Evolutionary conservation across 1,140 invertebrate species (phyloP).

Genomic region (Drosophila seguyi): DNA sequence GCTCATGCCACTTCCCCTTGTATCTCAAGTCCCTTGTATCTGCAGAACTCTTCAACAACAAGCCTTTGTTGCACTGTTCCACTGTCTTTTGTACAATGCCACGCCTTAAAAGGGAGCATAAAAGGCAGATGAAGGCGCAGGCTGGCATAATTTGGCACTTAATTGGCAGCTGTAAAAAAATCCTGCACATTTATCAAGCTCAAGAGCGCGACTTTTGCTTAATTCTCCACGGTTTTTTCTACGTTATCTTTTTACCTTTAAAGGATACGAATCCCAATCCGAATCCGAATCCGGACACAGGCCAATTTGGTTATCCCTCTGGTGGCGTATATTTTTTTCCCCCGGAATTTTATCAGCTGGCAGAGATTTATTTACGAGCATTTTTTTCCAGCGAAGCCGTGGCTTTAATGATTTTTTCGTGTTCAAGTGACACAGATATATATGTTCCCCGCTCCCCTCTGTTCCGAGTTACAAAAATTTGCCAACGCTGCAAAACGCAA

Average conservation of each 20-base stretch:
- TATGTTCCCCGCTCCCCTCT: too few species aligned
- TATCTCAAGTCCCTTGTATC: conserved; percentile 13
- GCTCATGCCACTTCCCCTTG: neutral
- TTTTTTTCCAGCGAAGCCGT: conserved; percentile 1
- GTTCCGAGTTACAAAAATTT: conserved; percentile 32
- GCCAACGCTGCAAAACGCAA: conserved; percentile 69
- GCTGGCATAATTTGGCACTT: conserved; percentile 77
- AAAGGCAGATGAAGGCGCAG: neutral
- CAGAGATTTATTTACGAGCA: conserved; percentile 40
- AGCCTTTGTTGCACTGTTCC: conserved; percentile 39
- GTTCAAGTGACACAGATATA: conserved; percentile 43
- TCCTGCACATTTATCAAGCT: conserved; percentile 65
- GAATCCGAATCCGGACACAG: conserved; percentile 14
- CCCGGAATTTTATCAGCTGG: conserved; percentile 18
- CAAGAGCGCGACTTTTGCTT: conserved; percentile 32
- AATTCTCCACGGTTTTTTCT: neutral
- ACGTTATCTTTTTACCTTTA: conserved; percentile 20
- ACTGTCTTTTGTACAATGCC: conserved; percentile 24
- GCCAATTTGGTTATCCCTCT: conserved; percentile 41
- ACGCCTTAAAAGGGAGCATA: conserved; percentile 1
- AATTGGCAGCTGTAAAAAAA: conserved; percentile 66
- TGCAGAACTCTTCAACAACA: conserved; percentile 28
- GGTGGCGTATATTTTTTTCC: conserved; percentile 6
- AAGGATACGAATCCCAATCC: conserved; percentile 1
- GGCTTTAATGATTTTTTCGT: conserved; percentile 47